Evolutionary conservation across 2,888 invertebrate species (phyloP), one percentile per base, ranked within the genome.

Genomic region (Mythimna lalbum): DNA sequence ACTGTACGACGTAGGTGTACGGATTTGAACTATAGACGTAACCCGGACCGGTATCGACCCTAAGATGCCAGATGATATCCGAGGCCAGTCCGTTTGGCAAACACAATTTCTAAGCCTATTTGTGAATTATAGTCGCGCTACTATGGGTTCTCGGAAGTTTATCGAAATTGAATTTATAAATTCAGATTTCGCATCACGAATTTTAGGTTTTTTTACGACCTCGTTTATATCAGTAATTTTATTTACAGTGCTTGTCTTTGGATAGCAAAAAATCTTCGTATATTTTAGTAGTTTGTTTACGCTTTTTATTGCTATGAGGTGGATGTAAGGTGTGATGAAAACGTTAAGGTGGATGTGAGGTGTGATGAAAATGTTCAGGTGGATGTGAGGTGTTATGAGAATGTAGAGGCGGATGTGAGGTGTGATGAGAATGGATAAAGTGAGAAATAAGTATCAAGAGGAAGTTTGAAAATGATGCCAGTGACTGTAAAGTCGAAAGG

Each of bases 51-150:
- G 21, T 53, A 68, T 63, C 61, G 69, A 70, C 64, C 76, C 55
- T 57, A 72, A 72, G 72, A 80, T 71, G 49, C 43, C 49, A 62
- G 62, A 43, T 63, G 63, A 81, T 82, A 82, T 66, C 53, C 53
- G 66, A 73, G 43, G 63, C 60, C 60, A 75, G 69, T 70, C 73
- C 74, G 77, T 70, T 82, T 65, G 63, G 69, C 80, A 82, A 87
- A 87, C 75, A 83, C 78, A 81, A 84, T 86, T 75, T 85, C 49
- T 74, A 70, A 75, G 57, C 75, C 76, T 76, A 72, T 76, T 53
- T 61, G 53, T 73, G 53, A 69, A 67, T 76, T 69, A 76, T 69
- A 61, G 59, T 73, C n/a, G 4, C 52, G 27, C 21, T 73, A 79
- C 78, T 68, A 27, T 61, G 31, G 66, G 21, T 78, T 70, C 74